Percentiles rank a stretch among this genome's conserved stretches.
Evolutionary conservation across 1,140 invertebrate species (phyloP).

Genomic region (Zaprionus nigranus): DNA sequence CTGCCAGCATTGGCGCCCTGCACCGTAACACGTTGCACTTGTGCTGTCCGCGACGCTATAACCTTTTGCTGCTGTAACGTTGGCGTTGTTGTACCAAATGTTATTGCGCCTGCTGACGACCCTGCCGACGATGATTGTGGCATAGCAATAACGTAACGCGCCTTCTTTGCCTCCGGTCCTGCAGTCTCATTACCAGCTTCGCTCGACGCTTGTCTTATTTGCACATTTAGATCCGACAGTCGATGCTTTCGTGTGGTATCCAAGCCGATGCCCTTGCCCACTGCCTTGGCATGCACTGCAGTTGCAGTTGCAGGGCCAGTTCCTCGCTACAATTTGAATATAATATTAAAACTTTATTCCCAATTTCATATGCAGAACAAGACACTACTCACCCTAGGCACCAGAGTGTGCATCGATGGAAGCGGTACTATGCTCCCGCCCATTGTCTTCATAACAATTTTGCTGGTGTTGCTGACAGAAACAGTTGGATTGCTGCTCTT

Average conservation of each 20-base stretch:
- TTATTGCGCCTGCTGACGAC: constrained; percentile 4
- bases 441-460: constrained; percentile 67
- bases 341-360: not conserved
- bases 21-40: constrained; percentile 24
- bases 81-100: constrained; percentile 8
- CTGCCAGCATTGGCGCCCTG: constrained; percentile 28
- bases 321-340: constrained; percentile 35
- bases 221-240: constrained; percentile 68
- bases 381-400: constrained; percentile 52
- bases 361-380: not conserved
- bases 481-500: constrained; percentile 7
- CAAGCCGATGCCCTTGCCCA: constrained; percentile 13
- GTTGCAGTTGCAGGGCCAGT: constrained; percentile 19
- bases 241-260: constrained; percentile 61
- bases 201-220: constrained; percentile 56
- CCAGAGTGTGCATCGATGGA: constrained; percentile 62
- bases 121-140: constrained; percentile 17
- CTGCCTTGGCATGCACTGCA: constrained; percentile 17
- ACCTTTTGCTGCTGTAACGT: constrained; percentile 30
- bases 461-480: constrained; percentile 58
- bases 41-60: not conserved
- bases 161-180: constrained; percentile 68
- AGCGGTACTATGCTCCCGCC: constrained; percentile 63
- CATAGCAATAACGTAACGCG: constrained; percentile 66
- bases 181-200: constrained; percentile 40